Evolutionary conservation across 2,888 invertebrate species (phyloP).

Genomic region (Melitaea athalia): DNA sequence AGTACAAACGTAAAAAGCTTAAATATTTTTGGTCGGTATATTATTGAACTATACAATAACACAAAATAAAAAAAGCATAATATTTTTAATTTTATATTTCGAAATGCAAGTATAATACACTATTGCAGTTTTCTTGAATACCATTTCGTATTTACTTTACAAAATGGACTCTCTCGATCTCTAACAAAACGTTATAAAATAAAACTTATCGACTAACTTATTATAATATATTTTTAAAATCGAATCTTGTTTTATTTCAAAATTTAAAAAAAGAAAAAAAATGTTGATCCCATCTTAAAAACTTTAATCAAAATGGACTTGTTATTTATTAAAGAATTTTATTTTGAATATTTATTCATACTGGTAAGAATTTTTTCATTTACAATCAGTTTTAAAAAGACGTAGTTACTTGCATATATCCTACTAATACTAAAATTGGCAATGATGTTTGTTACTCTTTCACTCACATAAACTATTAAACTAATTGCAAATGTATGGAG

Average conservation of each 20-base stretch:
- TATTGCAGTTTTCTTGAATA: background rate
- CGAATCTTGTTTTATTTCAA: background rate
- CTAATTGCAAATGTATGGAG: too few species aligned
- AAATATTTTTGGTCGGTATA: slow-evolving; percentile 9
- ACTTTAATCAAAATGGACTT: slow-evolving; percentile 4
- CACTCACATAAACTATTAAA: background rate
- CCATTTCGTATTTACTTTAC: slow-evolving; percentile 1
- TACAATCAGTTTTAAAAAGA: background rate
- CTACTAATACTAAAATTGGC: background rate
- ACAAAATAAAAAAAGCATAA: slow-evolving; percentile 19
- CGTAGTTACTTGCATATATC: background rate
- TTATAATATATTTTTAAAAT: slow-evolving; percentile 6
- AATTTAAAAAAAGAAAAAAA: background rate
- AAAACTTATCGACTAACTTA: slow-evolving; percentile 5
- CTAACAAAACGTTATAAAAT: slow-evolving; percentile 7
- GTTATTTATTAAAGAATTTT: slow-evolving; percentile 14
- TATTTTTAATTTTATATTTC: slow-evolving; percentile 17
- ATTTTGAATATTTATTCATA: background rate
- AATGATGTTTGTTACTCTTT: background rate
- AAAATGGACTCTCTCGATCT: slow-evolving; percentile 16
- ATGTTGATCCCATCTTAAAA: slow-evolving; percentile 12
- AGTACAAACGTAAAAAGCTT: background rate
- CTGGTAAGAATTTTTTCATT: background rate
- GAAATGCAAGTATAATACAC: slow-evolving; percentile 17
- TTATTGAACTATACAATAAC: slow-evolving; percentile 4